A percentile compares a stretch with the other conserved stretches of the same genome.
phyloP scores from a whole-genome alignment of 2,888 invertebrate species.

The Cheilosia grossa region DNA sequence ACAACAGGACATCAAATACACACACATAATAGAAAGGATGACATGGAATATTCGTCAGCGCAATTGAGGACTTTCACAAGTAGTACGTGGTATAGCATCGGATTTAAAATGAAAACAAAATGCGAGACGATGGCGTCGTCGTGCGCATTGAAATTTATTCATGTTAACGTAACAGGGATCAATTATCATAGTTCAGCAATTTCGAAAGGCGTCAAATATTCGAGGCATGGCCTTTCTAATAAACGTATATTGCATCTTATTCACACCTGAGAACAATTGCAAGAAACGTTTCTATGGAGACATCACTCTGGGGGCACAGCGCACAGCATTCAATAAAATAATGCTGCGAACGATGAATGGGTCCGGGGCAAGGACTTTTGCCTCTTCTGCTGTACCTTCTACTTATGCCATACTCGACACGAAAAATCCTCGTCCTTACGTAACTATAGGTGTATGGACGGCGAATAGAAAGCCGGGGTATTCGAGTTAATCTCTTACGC shows the following conservation, averaged over 20 bases:
- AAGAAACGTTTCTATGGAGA: slow-evolving; percentile 71
- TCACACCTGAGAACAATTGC: slow-evolving; percentile 83
- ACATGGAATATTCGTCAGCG: slow-evolving; percentile 34
- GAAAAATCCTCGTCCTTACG: slow-evolving; percentile 38
- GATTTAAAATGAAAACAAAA: slow-evolving; percentile 57
- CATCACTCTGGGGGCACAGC: slow-evolving; percentile 51
- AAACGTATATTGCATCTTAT: slow-evolving; percentile 81
- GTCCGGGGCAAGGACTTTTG: slow-evolving; percentile 74
- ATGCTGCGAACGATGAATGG: slow-evolving; percentile 59
- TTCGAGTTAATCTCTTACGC: slow-evolving; percentile 74
- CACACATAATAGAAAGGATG: slow-evolving; percentile 29
- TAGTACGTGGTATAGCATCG: neutral
- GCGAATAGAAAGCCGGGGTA: slow-evolving; percentile 53
- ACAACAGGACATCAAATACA: slow-evolving; percentile 3
- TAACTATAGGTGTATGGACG: neutral
- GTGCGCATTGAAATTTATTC: slow-evolving; percentile 82
- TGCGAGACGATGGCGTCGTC: slow-evolving; percentile 57
- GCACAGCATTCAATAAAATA: slow-evolving; percentile 36
- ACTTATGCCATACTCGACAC: slow-evolving; percentile 51
- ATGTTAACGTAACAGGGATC: slow-evolving; percentile 83
- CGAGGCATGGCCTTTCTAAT: slow-evolving; percentile 78
- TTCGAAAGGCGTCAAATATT: slow-evolving; percentile 79
- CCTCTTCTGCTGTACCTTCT: slow-evolving; percentile 34
- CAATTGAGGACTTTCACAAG: slow-evolving; percentile 41
- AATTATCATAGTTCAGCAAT: slow-evolving; percentile 83